Conservation (phyloP, 2,888 invertebrate species). For the Brachylomia viminalis region DNA sequence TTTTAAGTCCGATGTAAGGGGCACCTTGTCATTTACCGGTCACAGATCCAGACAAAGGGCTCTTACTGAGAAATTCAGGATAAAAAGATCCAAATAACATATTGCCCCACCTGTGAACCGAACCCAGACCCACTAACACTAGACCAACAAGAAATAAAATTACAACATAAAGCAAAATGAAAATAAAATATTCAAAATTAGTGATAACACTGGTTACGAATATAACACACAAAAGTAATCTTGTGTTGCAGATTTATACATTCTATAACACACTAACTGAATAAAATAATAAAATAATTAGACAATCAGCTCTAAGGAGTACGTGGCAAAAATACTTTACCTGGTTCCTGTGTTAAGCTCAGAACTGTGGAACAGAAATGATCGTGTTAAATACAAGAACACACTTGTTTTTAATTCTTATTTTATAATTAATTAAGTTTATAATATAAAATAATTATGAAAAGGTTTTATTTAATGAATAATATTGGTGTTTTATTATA, state of each 20-base stretch:
- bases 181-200: neutral
- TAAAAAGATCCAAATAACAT: too few relatives aligned
- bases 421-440: neutral
- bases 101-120: neutral
- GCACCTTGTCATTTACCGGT: too few relatives aligned
- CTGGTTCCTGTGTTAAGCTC: conserved; percentile 66
- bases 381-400: conserved; percentile 35
- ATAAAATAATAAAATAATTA: neutral
- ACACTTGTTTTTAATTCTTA: neutral
- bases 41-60: neutral
- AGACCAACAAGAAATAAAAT: neutral
- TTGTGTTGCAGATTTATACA: neutral
- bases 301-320: conserved; percentile 13
- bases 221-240: neutral
- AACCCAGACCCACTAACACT: neutral
- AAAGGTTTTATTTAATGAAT: neutral
- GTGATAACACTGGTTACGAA: neutral
- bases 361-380: conserved; percentile 66
- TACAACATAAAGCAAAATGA: neutral
- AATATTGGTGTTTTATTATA: neutral
- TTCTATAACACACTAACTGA: neutral
- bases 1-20: neutral
- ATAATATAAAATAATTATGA: neutral
- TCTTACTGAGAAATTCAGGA: neutral
- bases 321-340: conserved; percentile 63